phyloP scores from a whole-genome alignment of 2,113 vertebrate species.

The Tangachromis dhanisi region DNA sequence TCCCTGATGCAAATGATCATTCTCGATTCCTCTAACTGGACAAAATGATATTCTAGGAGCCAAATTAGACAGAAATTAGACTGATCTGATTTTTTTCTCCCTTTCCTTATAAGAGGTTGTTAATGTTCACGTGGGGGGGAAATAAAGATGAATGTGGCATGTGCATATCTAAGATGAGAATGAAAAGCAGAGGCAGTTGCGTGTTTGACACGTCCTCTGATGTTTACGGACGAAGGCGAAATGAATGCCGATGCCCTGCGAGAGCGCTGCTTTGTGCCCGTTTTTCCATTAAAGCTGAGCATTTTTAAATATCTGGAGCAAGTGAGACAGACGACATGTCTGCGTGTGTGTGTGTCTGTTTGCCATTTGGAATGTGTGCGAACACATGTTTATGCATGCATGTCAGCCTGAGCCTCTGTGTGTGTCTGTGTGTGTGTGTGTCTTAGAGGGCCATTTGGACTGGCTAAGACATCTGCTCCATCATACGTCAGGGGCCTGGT shows the following conservation, averaged over 20 bases:
- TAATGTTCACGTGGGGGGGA: constrained; percentile 43
- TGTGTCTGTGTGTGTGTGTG: constrained; percentile 15
- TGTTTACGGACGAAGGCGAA: constrained; percentile 2
- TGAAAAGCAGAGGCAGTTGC: constrained; percentile 13
- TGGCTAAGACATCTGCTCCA: constrained; percentile 81
- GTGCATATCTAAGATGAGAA: constrained; percentile 44
- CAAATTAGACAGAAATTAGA: constrained; percentile 78
- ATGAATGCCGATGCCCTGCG: constrained; percentile 1
- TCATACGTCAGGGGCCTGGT: constrained; percentile 80
- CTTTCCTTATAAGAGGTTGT: constrained; percentile 52
- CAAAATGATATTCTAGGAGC: constrained; percentile 78
- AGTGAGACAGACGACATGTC: constrained; percentile 20
- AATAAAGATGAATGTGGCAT: constrained; percentile 54
- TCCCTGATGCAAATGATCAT: constrained; percentile 82
- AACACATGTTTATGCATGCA: constrained; percentile 51
- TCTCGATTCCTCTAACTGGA: constrained; percentile 81
- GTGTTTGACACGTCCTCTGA: constrained; percentile 4
- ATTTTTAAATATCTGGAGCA: constrained; percentile 38
- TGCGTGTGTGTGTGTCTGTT: constrained; percentile 12
- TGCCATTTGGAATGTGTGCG: constrained; percentile 44
- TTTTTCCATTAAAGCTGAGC: constrained; percentile 45
- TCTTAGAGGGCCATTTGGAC: constrained; percentile 76
- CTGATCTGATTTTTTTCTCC: constrained; percentile 66
- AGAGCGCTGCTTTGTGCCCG: constrained; percentile 19
- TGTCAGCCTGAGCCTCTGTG: constrained; percentile 32